phyloP scores from a whole-genome alignment of 23 tunicate genomes.

The Ciona savignyi region DNA sequence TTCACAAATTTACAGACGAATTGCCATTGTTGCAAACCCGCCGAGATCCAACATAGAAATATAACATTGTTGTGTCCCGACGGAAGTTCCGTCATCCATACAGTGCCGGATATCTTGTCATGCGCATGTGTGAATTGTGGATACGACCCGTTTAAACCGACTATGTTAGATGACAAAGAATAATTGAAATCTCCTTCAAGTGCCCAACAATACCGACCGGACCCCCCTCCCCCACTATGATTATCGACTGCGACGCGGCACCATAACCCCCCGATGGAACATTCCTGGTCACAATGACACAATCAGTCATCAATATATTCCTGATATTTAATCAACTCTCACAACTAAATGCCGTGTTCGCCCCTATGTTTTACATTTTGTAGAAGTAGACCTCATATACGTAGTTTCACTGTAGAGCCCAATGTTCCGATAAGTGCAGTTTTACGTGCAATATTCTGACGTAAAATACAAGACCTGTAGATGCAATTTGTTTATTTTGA shows the following conservation, averaged over 20 bases:
- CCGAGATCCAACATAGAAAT: slow-evolving; percentile 30
- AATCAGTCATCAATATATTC: too few species aligned
- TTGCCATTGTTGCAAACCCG: slow-evolving; percentile 93
- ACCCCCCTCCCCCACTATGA: slow-evolving; percentile 38
- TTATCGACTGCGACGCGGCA: slow-evolving; percentile 56
- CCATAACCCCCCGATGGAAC: slow-evolving; percentile 31
- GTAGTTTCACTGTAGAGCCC: background rate
- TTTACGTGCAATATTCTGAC: background rate
- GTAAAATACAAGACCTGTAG: background rate
- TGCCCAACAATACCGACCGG: slow-evolving; percentile 27
- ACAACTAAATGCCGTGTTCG: too few species aligned
- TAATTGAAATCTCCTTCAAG: too few species aligned
- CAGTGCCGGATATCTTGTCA: slow-evolving; percentile 34
- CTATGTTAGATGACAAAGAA: too few species aligned
- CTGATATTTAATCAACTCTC: too few species aligned
- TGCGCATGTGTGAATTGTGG: slow-evolving; percentile 81
- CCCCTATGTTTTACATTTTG: too few species aligned
- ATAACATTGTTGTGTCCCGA: slow-evolving; percentile 44
- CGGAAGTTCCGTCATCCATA: slow-evolving; percentile 15
- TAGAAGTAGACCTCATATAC: background rate
- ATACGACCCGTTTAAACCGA: slow-evolving; percentile 38
- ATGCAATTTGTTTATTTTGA: background rate
- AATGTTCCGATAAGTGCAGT: slow-evolving; percentile 35
- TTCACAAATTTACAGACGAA: too few species aligned
- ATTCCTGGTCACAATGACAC: background rate